phyloP scores from a whole-genome alignment of 2,888 invertebrate genomes.

The Lordiphosa andalusiaca region DNA sequence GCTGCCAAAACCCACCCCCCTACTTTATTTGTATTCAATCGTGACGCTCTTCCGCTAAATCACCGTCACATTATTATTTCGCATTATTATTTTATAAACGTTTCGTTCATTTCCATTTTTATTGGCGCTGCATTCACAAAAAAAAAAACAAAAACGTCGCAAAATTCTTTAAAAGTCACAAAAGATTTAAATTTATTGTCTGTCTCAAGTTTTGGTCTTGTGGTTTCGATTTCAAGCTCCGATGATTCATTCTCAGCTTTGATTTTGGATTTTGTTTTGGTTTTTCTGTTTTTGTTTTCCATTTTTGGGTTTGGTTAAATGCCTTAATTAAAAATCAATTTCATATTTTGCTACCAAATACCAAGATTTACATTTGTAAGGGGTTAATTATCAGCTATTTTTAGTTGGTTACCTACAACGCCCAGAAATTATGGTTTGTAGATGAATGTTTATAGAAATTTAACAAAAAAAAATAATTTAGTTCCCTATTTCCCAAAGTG shows the following conservation, averaged over 20 bases:
- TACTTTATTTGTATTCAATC: constrained; percentile 77
- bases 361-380: constrained; percentile 26
- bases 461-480: no score
- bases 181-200: constrained; percentile 63
- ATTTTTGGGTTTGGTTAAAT: constrained; percentile 53
- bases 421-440: neutral
- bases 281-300: constrained; percentile 32
- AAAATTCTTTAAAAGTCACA: neutral
- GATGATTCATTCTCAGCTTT: constrained; percentile 54
- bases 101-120: constrained; percentile 76
- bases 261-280: constrained; percentile 36
- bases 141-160: constrained; percentile 21
- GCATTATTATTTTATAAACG: constrained; percentile 78
- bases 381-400: neutral
- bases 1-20: constrained; percentile 18
- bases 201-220: constrained; percentile 24
- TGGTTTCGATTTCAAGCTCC: constrained; percentile 30
- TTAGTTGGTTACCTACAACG: neutral
- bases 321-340: constrained; percentile 74
- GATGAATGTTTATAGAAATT: no score
- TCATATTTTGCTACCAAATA: constrained; percentile 65
- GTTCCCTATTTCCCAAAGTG: no score
- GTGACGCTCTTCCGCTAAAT: constrained; percentile 76
- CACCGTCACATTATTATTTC: constrained; percentile 77
- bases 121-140: constrained; percentile 68